Percentiles rank a stretch among this genome's conserved stretches.
Conservation (phyloP, 2,113 vertebrate genomes). For the Eolophus roseicapilla region DNA sequence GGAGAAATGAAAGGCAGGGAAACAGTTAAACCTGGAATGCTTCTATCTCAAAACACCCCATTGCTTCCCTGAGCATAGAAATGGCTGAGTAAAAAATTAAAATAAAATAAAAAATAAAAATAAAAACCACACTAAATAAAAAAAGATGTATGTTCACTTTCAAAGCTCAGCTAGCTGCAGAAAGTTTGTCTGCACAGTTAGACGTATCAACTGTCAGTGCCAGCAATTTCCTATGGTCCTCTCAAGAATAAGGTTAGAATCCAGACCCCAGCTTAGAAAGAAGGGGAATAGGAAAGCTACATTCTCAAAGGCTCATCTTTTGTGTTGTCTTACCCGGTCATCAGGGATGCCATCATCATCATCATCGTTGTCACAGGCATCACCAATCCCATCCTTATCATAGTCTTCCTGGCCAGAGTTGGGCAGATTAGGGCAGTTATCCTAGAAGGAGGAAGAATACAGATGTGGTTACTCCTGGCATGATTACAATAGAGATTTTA, state of each 20-base stretch:
- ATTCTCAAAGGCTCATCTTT: not conserved
- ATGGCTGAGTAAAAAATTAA: not conserved
- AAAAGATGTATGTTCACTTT: not conserved
- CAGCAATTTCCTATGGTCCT: not conserved
- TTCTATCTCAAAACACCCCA: not conserved
- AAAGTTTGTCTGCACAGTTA: not conserved
- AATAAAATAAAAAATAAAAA: not conserved
- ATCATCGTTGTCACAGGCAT: slow-evolving; percentile 94
- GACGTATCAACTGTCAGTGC: not conserved
- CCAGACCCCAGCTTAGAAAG: not conserved
- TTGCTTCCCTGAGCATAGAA: not conserved
- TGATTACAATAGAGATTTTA: not conserved
- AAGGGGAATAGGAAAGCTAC: not conserved
- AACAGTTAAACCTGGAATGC: not conserved
- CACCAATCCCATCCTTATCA: slow-evolving; percentile 94
- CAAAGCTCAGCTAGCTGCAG: slow-evolving; percentile 40
- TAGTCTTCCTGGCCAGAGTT: slow-evolving; percentile 99
- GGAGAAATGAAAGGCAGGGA: not conserved
- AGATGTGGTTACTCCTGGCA: not conserved
- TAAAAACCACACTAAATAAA: not conserved
- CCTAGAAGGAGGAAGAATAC: slow-evolving; percentile 73
- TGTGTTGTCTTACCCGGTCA: slow-evolving; percentile 83
- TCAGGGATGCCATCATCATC: slow-evolving; percentile 95
- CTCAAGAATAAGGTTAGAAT: not conserved
- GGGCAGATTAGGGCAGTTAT: slow-evolving; percentile 95